Conservation (phyloP, 2,888 invertebrate species). For the Aspidiotus destructor region DNA sequence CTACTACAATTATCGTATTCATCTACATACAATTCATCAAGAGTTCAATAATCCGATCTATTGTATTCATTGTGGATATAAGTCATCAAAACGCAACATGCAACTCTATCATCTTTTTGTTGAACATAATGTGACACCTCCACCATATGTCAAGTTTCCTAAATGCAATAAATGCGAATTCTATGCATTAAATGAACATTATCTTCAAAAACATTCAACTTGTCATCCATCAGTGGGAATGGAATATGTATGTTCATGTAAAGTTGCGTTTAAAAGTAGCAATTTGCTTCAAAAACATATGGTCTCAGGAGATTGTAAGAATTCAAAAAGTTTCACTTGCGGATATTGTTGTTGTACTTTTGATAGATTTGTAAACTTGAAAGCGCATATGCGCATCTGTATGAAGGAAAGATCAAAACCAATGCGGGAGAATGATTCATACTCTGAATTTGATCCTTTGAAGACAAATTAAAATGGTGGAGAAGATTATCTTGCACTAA, state of each 20-base stretch:
- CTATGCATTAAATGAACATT: constrained; percentile 57
- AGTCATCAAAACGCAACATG: constrained; percentile 60
- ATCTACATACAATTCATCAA: constrained; percentile 67
- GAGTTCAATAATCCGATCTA: constrained; percentile 65
- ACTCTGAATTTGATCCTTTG: not conserved
- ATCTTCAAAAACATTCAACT: constrained; percentile 19
- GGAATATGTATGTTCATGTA: constrained; percentile 28
- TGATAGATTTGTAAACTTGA: constrained; percentile 31
- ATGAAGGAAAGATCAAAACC: constrained; percentile 24
- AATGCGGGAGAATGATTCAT: not conserved
- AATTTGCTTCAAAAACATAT: constrained; percentile 27
- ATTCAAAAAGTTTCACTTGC: constrained; percentile 25
- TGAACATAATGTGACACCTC: constrained; percentile 65
- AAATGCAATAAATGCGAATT: constrained; percentile 67
- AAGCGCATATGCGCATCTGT: constrained; percentile 28
- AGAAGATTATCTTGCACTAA: not conserved
- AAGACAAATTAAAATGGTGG: not conserved
- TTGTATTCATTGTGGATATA: constrained; percentile 77
- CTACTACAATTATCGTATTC: constrained; percentile 68
- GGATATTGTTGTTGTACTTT: constrained; percentile 19
- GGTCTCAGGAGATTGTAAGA: constrained; percentile 15
- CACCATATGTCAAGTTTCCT: constrained; percentile 61
- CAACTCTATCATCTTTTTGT: constrained; percentile 68
- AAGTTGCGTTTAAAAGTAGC: constrained; percentile 23
- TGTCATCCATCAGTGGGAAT: constrained; percentile 18